Percentiles rank a stretch among this genome's conserved stretches.
Conservation (phyloP, 2,113 vertebrate species). For the Dissostichus mawsoni region DNA sequence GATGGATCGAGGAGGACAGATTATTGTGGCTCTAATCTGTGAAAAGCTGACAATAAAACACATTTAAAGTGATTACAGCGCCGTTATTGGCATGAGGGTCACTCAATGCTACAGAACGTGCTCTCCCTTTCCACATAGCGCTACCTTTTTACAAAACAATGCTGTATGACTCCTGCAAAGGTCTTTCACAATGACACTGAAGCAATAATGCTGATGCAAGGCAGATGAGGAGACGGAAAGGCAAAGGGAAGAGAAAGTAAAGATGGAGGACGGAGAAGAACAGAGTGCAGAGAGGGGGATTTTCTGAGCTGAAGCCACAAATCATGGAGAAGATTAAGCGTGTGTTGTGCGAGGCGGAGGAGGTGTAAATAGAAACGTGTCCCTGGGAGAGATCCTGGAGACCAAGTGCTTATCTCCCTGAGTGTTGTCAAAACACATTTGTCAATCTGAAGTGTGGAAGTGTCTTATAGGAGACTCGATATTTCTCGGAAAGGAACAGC, state of each 20-base stretch:
- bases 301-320: constrained; percentile 64
- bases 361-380: constrained; percentile 79
- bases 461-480: constrained; percentile 39
- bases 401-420: constrained; percentile 72
- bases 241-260: constrained; percentile 21
- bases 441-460: constrained; percentile 68
- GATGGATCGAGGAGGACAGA: constrained; percentile 83
- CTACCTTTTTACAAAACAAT: constrained; percentile 32
- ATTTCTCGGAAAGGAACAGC: constrained; percentile 55
- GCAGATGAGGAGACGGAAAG: constrained; percentile 29
- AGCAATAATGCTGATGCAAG: constrained; percentile 23
- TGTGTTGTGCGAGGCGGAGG: constrained; percentile 57
- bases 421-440: constrained; percentile 78
- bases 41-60: constrained; percentile 84
- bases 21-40: constrained; percentile 83
- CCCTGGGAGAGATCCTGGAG: constrained; percentile 69
- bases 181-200: constrained; percentile 42
- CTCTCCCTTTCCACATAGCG: constrained; percentile 19
- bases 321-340: constrained; percentile 70
- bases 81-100: constrained; percentile 71
- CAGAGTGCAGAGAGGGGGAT: constrained; percentile 26
- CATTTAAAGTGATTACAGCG: constrained; percentile 82
- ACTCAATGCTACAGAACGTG: constrained; percentile 6
- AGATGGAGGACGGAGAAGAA: constrained; percentile 44
- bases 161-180: constrained; percentile 24